A percentile compares a stretch with the other conserved stretches of the same genome.
These are phyloP conservation scores for Aphrophora alni DNA, from an alignment of 2,888 invertebrate species.

Conservation along the genomic window DNA sequence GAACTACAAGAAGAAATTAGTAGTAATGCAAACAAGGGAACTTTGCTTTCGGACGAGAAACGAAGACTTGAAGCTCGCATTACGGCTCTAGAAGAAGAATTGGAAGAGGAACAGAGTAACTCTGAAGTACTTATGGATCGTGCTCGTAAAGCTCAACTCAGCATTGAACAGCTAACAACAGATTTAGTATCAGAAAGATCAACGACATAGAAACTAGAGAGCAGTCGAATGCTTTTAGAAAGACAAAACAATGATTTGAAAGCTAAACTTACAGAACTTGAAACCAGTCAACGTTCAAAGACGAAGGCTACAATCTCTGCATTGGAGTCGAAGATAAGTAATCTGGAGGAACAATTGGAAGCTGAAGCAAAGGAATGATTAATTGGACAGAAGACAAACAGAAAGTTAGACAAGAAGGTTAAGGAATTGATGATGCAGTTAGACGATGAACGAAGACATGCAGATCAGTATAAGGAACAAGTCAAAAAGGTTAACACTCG, in stretches of 20 bases:
- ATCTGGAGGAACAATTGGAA: conserved; percentile 95
- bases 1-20: conserved; percentile 93
- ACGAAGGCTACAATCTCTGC: conserved; percentile 93
- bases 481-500: conserved; percentile 87
- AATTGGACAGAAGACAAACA: conserved; percentile 84
- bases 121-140: conserved; percentile 88
- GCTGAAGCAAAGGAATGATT: conserved; percentile 93
- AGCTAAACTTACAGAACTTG: conserved; percentile 92
- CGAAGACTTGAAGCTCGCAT: conserved; percentile 94
- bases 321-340: conserved; percentile 91
- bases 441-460: conserved; percentile 95
- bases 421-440: conserved; percentile 92
- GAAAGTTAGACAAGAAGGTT: conserved; percentile 94
- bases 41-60: conserved; percentile 92
- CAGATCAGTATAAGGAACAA: conserved; percentile 98
- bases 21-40: conserved; percentile 71
- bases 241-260: conserved; percentile 94
- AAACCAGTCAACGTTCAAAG: conserved; percentile 91
- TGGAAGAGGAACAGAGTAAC: conserved; percentile 97
- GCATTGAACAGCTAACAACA: conserved; percentile 84
- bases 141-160: conserved; percentile 82
- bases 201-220: conserved; percentile 91
- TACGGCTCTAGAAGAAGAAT: conserved; percentile 92
- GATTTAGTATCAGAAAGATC: conserved; percentile 89
- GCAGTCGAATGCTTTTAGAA: conserved; percentile 85